Conservation (phyloP, 2,888 invertebrate genomes). For the Idaea biselata region DNA sequence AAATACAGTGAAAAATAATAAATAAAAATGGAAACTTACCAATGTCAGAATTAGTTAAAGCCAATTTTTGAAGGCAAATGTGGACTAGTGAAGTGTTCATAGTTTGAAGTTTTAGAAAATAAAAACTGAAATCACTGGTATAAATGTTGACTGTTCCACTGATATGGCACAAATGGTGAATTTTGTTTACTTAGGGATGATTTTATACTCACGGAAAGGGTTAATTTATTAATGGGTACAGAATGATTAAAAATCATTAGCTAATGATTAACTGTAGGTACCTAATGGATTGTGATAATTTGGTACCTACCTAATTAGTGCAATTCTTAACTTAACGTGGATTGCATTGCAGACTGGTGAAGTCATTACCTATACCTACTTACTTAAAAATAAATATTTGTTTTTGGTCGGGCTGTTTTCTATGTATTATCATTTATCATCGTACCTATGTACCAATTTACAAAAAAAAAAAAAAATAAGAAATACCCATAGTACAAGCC, state of each 20-base stretch:
- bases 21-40: slow-evolving; percentile 9
- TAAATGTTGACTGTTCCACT: slow-evolving; percentile 3
- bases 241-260: background rate
- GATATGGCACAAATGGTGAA: background rate
- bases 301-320: background rate
- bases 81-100: background rate
- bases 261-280: background rate
- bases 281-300: background rate
- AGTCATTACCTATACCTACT: no score
- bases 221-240: background rate
- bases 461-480: no score
- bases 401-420: no score
- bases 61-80: background rate
- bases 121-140: slow-evolving; percentile 2
- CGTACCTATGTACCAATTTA: no score
- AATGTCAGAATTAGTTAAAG: background rate
- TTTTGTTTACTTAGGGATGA: background rate
- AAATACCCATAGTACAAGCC: no score
- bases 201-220: background rate
- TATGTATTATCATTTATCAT: no score
- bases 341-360: no score
- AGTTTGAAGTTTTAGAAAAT: background rate
- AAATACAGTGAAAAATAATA: no score
- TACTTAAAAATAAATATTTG: no score
- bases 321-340: no score